Evolutionary conservation across 1,140 invertebrate species (phyloP).

Genomic region (Conus betulinus): DNA sequence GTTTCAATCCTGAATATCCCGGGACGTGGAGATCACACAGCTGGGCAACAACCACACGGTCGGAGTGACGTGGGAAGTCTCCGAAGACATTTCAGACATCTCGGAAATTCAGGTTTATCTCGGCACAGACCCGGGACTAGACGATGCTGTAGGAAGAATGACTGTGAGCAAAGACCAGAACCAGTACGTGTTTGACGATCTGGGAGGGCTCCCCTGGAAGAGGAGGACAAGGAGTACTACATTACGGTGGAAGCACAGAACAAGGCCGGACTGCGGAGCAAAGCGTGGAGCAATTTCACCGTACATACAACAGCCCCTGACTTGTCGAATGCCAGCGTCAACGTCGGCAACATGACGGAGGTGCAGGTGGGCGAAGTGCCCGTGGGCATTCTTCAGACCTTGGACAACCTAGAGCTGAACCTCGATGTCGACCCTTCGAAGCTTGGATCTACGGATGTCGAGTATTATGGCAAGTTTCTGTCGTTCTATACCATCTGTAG

Average conservation of each 20-base stretch:
- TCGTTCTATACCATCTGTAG: too few species aligned
- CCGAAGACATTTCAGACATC: constrained; percentile 34
- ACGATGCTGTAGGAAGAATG: constrained; percentile 16
- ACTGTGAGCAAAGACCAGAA: not conserved
- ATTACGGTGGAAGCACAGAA: constrained; percentile 41
- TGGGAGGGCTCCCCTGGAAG: not conserved
- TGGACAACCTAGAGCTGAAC: constrained; percentile 33
- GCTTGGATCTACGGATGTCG: constrained; percentile 30
- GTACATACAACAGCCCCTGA: constrained; percentile 44
- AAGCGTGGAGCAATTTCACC: constrained; percentile 48
- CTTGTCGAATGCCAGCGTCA: constrained; percentile 23
- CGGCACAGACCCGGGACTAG: constrained; percentile 28
- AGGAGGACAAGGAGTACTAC: constrained; percentile 35
- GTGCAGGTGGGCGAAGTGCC: not conserved
- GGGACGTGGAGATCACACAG: constrained; percentile 42
- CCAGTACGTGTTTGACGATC: constrained; percentile 5
- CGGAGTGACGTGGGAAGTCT: constrained; percentile 48
- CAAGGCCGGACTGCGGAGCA: constrained; percentile 32
- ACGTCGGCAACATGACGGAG: constrained; percentile 6
- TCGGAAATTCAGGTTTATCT: constrained; percentile 33
- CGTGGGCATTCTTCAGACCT: constrained; percentile 10
- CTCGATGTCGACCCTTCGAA: constrained; percentile 28
- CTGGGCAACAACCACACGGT: constrained; percentile 48
- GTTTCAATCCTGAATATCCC: constrained; percentile 44
- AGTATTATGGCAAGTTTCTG: constrained; percentile 45